Base-by-base conservation (phyloP, 2,888 invertebrate species). In the Scelioninae gen. 1 region DNA sequence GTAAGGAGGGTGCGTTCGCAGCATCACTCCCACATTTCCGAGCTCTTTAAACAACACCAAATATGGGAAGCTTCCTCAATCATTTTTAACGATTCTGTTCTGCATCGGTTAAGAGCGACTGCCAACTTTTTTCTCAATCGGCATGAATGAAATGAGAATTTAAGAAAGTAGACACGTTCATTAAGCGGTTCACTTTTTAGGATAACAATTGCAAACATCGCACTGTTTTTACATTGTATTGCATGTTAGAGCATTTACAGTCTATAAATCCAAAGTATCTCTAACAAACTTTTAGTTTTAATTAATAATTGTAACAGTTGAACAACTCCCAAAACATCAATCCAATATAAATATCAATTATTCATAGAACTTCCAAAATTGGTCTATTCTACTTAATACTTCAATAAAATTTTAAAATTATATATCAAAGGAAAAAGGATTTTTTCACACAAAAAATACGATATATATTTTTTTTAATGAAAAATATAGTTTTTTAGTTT, bases 1-100 rank as follows among this genome's bases (percentile, higher is more conserved):
- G 82, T 86, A 84, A 86, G 85, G 84, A 87, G 86, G 87, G 86
- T 88, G 86, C 85, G 86, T 87, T 87, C 85, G 75, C 86, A 75
- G 72, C 49, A 78, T 84, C 81, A 77, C 81, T 75, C 74, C 80
- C 81, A 78, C 84, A 74, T 72, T 83, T 74, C 63, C 74, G 62
- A 76, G 80, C 81, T 71, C 71, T 75, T 76, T 82, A 71, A 76
- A 84, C 82, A 86, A 68, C 79, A 51, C 85, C 86, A 86, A 88
- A 87, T 88, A 87, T 86, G 87, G 86, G 60, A 81, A 69, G 68
- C 76, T 85, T 83, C 79, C 83, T 71, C 76, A 76, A 71, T 79
- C 79, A 47, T 82, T 78, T 58, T 79, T 72, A 76, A 84, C 63
- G 72, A 79, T 82, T 79, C 63, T 77, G 62, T 63, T 77, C 62